Evolutionary conservation across 2,888 invertebrate genomes (phyloP), one percentile per base, ranked within the genome.

Genomic region (Scelioninae gen. 1): DNA sequence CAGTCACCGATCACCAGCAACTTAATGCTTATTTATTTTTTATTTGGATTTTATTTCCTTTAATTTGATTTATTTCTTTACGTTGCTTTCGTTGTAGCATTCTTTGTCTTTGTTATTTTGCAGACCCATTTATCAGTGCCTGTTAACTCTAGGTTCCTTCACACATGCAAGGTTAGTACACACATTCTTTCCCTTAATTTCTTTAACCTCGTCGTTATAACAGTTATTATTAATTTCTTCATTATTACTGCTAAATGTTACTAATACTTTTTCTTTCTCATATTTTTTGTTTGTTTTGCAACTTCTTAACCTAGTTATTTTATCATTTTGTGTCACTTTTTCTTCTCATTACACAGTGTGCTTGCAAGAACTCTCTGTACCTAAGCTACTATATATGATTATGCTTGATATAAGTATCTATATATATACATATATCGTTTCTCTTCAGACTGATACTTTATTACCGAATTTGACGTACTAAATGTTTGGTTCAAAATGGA

Each of bases 71-170:
- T 86, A 89, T 93, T 93, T 93, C 94, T 93, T 94, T 94, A 94
- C 94, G 93, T 94, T 93, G 93, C 93, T 93, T 91, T 92, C 91
- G 91, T 92, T 92, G 92, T 94, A 94, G 94, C 94, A 93, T 93
- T 91, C 90, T 92, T 93, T 93, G 92, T 93, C 90, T 92, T 91
- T 93, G 92, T 93, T 92, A 91, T 96, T 95, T 96, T 96, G 94
- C 96, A 96, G 96, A 96, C 95, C 94, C 96, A 96, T 95, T 96
- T 96, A 95, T 95, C 95, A 95, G 96, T 96, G 94, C 96, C 96
- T 94, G 95, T 95, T 95, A 95, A 95, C 95, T 95, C 95, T 95
- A 96, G 95, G 95, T 96, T 95, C 94, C 95, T 95, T 92, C 96
- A 95, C 94, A 95, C 95, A 93, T 95, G 94, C 94, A 96, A 96